A percentile compares a stretch with the other conserved stretches of the same genome.
Evolutionary conservation across 1,140 invertebrate genomes (phyloP).

Genomic region (Euura saliciscinereae): DNA sequence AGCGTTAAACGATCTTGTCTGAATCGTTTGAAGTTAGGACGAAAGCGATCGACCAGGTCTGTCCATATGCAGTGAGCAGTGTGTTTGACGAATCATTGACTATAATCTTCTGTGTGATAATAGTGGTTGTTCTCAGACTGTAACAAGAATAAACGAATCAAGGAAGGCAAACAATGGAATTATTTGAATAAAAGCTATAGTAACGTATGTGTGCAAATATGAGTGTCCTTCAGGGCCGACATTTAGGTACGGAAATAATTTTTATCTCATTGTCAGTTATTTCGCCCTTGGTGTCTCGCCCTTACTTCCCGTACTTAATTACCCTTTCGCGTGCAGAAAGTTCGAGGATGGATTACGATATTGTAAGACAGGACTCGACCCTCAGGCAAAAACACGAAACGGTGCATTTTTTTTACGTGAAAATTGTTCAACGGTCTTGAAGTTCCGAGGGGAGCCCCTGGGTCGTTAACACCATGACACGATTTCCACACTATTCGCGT

Average conservation of each 20-base stretch:
- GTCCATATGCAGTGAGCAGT: neutral
- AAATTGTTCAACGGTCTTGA: neutral
- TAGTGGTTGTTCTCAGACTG: neutral
- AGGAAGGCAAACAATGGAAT: neutral
- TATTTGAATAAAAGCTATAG: constrained; percentile 8
- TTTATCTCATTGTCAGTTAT: constrained; percentile 2
- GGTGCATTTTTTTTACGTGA: neutral
- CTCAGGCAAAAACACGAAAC: too few relatives aligned
- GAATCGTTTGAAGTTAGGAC: neutral
- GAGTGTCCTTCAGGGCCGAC: constrained; percentile 58
- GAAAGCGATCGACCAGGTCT: neutral
- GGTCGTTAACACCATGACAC: constrained; percentile 53
- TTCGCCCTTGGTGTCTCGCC: neutral
- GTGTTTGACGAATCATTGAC: neutral
- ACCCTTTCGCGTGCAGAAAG: neutral
- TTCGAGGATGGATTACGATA: too few relatives aligned
- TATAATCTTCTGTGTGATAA: neutral
- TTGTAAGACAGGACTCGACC: too few relatives aligned
- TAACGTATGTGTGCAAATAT: constrained; percentile 55
- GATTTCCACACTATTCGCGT: constrained; percentile 49
- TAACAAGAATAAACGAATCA: neutral
- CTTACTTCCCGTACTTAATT: neutral
- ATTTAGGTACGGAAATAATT: constrained; percentile 50
- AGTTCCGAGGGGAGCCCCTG: constrained; percentile 33
- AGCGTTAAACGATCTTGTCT: neutral